Evolutionary conservation across 2,888 invertebrate genomes (phyloP), one percentile per base, ranked within the genome.

Genomic region (Aphrophora alni): DNA sequence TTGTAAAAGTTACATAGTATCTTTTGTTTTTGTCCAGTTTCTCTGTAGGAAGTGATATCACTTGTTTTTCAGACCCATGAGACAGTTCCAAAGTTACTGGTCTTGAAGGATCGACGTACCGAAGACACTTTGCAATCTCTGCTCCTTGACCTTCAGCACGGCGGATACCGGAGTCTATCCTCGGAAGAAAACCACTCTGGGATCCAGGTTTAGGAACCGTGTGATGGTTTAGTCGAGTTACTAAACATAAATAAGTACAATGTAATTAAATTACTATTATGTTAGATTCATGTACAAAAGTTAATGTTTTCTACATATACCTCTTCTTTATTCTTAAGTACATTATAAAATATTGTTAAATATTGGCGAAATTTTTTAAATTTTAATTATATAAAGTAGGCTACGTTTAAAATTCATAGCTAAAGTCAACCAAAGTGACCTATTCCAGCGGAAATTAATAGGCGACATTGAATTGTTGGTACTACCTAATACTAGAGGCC

Each of bases 1-100:
- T 96, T 38, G 97, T 97, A 87, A 97, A 97, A 75, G 97, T 97
- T 82, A 97, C 97, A 88, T 96, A 97, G 89, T 97, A 97, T 87
- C 95, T 92, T 89, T 97, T 97, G 87, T 95, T 95, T 87, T 94
- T 95, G 88, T 97, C 96, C 86, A 97, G 89, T 87, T 93, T 93
- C 86, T 97, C 95, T 25, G 96, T 94, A 77, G 97, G 97, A 88
- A 97, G 90, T 85, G 96, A 94, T 87, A 97, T 96, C 84, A 97
- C 91, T 83, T 96, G 95, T 87, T 95, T 95, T 87, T 95, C 95
- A 79, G 93, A 92, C 69, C 96, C 96, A 86, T 96, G 95, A 78
- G 94, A 95, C 78, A 97, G 91, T 88, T 97, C 96, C 83, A 97
- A 90, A 71, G 88, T 88, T 27, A 89, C 87, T 3, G 88, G 88